Evolutionary conservation across 2,113 vertebrate species (phyloP).

Genomic region (Neolamprologus fasciatus): DNA sequence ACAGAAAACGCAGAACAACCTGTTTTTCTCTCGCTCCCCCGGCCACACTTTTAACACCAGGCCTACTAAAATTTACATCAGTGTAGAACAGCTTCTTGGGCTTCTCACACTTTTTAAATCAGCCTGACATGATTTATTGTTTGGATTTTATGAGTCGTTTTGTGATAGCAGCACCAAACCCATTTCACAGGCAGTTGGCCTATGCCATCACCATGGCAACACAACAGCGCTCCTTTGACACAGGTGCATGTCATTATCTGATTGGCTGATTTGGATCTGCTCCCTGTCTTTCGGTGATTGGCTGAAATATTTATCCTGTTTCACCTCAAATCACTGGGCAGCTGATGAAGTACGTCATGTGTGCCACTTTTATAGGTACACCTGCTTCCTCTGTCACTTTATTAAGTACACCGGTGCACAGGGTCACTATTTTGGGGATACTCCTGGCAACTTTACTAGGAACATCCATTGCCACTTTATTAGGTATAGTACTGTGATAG

Average conservation of each 20-base stretch:
- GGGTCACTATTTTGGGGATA: background rate
- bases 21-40: background rate
- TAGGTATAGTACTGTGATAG: background rate
- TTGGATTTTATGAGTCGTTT: background rate
- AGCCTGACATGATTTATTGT: background rate
- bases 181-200: background rate
- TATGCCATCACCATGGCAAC: background rate
- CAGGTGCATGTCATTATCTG: background rate
- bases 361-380: background rate
- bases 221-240: fast-evolving
- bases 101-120: fast-evolving
- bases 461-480: background rate
- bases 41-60: background rate
- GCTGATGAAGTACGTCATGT: background rate
- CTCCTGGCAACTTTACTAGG: background rate
- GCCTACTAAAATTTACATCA: fast-evolving
- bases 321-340: background rate
- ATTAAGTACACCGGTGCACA: background rate
- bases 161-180: fast-evolving
- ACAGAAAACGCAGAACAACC: background rate
- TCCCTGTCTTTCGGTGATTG: background rate
- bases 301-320: background rate
- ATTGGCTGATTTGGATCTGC: background rate
- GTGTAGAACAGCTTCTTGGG: background rate
- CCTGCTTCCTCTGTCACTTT: background rate